Evolutionary conservation across 2,888 invertebrate species (phyloP).

Genomic region (Tiphia femorata): DNA sequence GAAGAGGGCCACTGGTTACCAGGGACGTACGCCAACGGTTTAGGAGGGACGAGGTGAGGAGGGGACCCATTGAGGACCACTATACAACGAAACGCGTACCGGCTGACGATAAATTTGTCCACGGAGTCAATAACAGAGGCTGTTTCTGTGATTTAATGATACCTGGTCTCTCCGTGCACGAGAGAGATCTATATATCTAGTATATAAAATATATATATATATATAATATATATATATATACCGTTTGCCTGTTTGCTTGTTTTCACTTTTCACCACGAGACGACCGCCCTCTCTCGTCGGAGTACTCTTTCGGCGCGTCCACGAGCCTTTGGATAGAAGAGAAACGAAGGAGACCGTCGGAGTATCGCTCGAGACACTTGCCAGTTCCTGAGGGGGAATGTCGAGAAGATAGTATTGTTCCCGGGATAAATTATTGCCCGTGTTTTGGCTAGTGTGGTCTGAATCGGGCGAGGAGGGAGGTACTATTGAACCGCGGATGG

Average conservation of each 20-base stretch:
- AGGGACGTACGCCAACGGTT: constrained; percentile 37
- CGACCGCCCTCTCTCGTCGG: background rate
- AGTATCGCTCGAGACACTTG: too few species aligned
- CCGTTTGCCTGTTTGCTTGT: constrained; percentile 49
- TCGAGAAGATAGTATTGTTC: too few species aligned
- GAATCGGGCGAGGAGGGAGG: too few species aligned
- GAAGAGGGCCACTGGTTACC: constrained; percentile 42
- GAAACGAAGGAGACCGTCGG: too few species aligned
- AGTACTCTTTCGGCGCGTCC: background rate
- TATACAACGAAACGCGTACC: constrained; percentile 58
- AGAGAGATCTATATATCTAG: too few species aligned
- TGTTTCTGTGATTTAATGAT: constrained; percentile 68
- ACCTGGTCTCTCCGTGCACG: constrained; percentile 47
- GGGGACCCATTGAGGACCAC: constrained; percentile 45
- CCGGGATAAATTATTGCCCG: too few species aligned
- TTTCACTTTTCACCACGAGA: constrained; percentile 51
- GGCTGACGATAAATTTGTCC: constrained; percentile 67
- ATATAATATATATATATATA: constrained; percentile 25
- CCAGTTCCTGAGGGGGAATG: too few species aligned
- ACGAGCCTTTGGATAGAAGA: too few species aligned
- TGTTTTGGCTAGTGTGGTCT: too few species aligned
- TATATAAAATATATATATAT: too few species aligned
- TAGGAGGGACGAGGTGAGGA: background rate
- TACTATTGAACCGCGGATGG: too few species aligned
- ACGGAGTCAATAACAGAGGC: constrained; percentile 67